Evolutionary conservation across 2,113 vertebrate genomes (phyloP).

Genomic region (Pygoscelis antarcticus): DNA sequence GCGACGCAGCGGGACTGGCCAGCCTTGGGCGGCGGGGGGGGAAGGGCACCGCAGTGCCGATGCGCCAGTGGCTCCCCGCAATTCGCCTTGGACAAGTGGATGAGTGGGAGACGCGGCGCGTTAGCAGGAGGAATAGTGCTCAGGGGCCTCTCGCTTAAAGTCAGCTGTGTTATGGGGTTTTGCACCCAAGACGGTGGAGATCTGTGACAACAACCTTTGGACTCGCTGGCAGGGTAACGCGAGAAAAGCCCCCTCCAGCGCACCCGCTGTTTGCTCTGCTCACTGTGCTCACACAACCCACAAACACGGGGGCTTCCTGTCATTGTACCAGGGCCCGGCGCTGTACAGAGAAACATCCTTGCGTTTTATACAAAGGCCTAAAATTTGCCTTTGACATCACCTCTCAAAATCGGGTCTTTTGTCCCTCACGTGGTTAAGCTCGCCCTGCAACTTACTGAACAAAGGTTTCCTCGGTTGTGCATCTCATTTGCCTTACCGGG

Average conservation of each 20-base stretch:
- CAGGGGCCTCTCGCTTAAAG: not conserved
- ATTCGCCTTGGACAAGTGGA: not conserved
- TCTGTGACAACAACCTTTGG: not conserved
- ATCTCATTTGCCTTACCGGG: not conserved
- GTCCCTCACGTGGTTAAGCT: not conserved
- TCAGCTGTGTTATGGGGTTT: not conserved
- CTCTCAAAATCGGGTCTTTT: not conserved
- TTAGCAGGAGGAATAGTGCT: not conserved
- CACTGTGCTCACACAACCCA: rapidly evolving
- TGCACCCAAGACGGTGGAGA: not conserved
- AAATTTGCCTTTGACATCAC: not conserved
- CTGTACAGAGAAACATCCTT: not conserved
- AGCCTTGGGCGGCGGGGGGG: not conserved
- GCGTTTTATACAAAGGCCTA: not conserved
- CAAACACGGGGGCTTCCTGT: not conserved
- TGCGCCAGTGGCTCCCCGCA: not conserved
- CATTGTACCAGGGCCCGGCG: not conserved
- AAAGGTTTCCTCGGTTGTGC: conserved; percentile 25
- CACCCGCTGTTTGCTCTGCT: not conserved
- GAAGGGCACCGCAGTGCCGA: not conserved
- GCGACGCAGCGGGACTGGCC: not conserved
- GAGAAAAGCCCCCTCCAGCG: not conserved
- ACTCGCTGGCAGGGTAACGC: not conserved
- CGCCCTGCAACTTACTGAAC: not conserved
- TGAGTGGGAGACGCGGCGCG: conserved; percentile 17